A percentile compares a stretch with the other conserved stretches of the same genome.
Evolutionary conservation across 1,140 invertebrate species (phyloP).

Genomic region (Drosophila athabasca): DNA sequence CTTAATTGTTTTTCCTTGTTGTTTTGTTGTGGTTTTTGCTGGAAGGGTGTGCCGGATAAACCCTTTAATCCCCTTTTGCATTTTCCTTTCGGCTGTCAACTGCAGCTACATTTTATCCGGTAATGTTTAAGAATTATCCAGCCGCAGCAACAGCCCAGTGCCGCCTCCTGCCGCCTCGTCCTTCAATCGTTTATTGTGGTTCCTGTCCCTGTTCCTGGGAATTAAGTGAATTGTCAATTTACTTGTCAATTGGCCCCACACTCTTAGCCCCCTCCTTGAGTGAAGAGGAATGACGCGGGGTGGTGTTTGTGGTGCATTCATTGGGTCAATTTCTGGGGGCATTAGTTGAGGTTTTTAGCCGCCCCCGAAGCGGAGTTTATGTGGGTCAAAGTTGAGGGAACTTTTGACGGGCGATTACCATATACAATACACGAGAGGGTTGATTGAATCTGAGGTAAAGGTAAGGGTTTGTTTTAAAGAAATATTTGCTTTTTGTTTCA

Average conservation of each 20-base stretch:
- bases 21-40: conserved; percentile 45
- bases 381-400: conserved; percentile 48
- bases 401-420: conserved; percentile 10
- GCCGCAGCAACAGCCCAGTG: no score
- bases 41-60: conserved; percentile 25
- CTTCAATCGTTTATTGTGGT: conserved; percentile 18
- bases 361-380: neutral
- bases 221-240: conserved; percentile 78
- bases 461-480: neutral
- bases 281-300: neutral
- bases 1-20: conserved; percentile 61
- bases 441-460: neutral
- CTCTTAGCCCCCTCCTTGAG: conserved; percentile 26
- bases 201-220: conserved; percentile 29
- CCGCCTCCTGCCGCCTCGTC: neutral
- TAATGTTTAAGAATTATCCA: no score
- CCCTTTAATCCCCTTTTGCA: conserved; percentile 39
- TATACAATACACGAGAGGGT: neutral
- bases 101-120: no score
- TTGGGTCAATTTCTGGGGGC: conserved; percentile 23
- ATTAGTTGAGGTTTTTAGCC: conserved; percentile 15
- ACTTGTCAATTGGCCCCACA: conserved; percentile 55
- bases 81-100: conserved; percentile 1
- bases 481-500: no score
- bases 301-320: conserved; percentile 19